Evolutionary conservation across 2,888 invertebrate genomes (phyloP), one percentile per base, ranked within the genome.

Genomic region (Lacanobia oleracea): DNA sequence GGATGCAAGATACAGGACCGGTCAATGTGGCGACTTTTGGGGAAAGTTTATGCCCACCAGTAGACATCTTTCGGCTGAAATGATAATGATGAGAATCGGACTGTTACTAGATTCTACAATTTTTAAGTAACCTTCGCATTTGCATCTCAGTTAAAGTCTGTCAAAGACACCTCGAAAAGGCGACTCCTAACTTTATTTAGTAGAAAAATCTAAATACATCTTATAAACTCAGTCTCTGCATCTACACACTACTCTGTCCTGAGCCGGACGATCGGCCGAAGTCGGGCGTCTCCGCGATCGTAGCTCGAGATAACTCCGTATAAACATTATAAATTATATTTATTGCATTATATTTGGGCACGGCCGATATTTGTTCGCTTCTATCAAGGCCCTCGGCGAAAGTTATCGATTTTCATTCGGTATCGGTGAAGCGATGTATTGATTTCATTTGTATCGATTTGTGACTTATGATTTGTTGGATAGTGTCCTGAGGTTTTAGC

Each of bases 311-410:
- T 95, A 92, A 92, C 90, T 89, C 82, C 89, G 92, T 89, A 94
- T 91, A 93, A 94, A 94, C 94, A 93, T 94, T 93, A 94, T 96
- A 95, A 95, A 95, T 95, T 93, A 95, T 93, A 94, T 95, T 95
- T 95, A 95, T 95, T 95, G 93, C 95, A 91, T 92, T 93, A 93
- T 92, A 93, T 94, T 94, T 92, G 92, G 91, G 88, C 86, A 83
- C 87, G 88, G 89, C 80, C 87, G 89, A 90, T 94, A 93, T 94
- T 94, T 94, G 94, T 94, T 93, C 92, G 93, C 91, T 92, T 91
- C 92, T 92, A 93, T 92, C 93, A 90, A 85, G 87, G 92, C 92
- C 91, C 88, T 79, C 80, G 80, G 82, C 88, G 79, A 85, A 85
- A 86, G 86, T 86, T 86, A 83, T 86, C 87, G 86, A 88, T 87